These are phyloP conservation scores for Zaprionus vittiger DNA, from an alignment of 1,140 invertebrate species.

Conservation along the genomic window DNA sequence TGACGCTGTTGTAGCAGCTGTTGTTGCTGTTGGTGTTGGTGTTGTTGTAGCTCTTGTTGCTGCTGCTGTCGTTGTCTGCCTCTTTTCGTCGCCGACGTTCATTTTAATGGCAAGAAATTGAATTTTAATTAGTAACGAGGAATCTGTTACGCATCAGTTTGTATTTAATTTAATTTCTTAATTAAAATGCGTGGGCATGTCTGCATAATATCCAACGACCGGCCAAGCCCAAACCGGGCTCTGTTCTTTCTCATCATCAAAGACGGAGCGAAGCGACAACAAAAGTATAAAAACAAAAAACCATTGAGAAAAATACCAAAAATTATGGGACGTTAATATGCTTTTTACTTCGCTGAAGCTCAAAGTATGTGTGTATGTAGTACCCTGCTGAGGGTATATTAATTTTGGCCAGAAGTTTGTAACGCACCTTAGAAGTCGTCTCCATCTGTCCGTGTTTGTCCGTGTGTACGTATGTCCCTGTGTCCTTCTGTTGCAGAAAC, in stretches of 20 bases:
- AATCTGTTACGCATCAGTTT: constrained; percentile 83
- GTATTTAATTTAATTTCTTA: constrained; percentile 83
- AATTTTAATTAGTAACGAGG: constrained; percentile 83
- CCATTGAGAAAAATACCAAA: background rate
- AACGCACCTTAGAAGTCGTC: too few relatives aligned
- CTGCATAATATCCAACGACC: constrained; percentile 72
- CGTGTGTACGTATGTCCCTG: too few relatives aligned
- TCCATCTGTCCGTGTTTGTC: too few relatives aligned
- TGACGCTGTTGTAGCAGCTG: constrained; percentile 60
- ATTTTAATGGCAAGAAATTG: constrained; percentile 83
- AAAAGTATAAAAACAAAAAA: background rate
- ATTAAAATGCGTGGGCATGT: constrained; percentile 80
- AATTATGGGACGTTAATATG: constrained; percentile 19
- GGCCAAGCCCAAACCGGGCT: constrained; percentile 32
- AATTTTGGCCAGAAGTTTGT: too few relatives aligned
- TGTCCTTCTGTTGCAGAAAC: too few relatives aligned
- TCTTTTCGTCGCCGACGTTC: constrained; percentile 52
- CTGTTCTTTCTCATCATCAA: constrained; percentile 18
- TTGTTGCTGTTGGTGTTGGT: constrained; percentile 25
- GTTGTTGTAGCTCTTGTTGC: constrained; percentile 7
- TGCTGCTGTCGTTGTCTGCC: constrained; percentile 24
- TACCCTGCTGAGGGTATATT: too few relatives aligned
- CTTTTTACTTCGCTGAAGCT: background rate
- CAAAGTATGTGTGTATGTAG: background rate
- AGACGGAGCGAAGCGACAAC: constrained; percentile 8